Evolutionary conservation across 1,140 invertebrate genomes (phyloP), one percentile per base, ranked within the genome.

Genomic region (Apis dorsata): DNA sequence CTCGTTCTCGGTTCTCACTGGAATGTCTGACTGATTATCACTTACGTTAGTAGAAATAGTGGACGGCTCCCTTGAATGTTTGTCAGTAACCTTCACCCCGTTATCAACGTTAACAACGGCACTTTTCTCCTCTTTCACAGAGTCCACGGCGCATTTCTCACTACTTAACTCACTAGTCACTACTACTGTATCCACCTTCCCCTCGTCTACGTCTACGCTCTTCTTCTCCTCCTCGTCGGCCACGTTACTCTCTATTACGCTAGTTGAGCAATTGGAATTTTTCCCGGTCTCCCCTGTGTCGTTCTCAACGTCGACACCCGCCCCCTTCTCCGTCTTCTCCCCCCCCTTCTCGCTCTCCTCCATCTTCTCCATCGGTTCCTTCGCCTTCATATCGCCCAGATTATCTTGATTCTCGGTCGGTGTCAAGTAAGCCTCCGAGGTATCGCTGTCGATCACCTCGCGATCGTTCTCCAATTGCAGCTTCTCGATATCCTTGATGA

Each of bases 401-500:
- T 83, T 91, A n/a, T 91, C 92, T 66, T 93, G 91, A 65, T 90
- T 94, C 91, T 95, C 95, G 69, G 95, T 95, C 17, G 95, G 95
- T 76, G 95, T 95, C 73, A 95, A 90, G 89, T 95, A 95, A 59
- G 95, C 93, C 85, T 96, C 95, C 65, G 95, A 95, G 83, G 94
- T 95, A 89, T 96, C 95, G 85, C 93, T 94, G 68, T 94, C 94
- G n/a, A 92, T 75, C 60, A 93, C 75, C 73, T 93, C 92, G 74
- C 88, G 80, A 34, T 93, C 91, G 53, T 90, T 85, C 34, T 92
- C 87, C 74, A 90, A 65, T 73, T 91, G 86, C 24, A 91, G 83
- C n/a, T 88, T 89, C 60, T 89, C 88, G 44, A 89, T 86, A 8
- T 86, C 87, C 17, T 89, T 89, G 55, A 88, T 79, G 11, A 44